Base-by-base conservation (phyloP, 2,113 vertebrate genomes). In the Misgurnus mizolepis region DNA sequence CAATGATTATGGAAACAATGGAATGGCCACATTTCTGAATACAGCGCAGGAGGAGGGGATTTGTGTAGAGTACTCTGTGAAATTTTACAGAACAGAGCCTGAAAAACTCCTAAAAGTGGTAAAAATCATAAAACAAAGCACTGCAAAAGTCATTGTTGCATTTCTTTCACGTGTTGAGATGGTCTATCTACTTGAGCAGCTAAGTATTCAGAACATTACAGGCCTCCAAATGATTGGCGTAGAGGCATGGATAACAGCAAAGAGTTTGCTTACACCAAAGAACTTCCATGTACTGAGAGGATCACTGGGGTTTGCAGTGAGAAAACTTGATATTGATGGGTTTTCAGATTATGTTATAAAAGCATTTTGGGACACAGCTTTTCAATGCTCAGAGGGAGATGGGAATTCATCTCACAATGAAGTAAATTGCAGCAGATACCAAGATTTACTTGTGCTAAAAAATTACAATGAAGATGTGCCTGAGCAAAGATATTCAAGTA, bases 1-100 rank as follows among this genome's bases (percentile, higher is more conserved):
- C 83, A 92, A 87, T 61, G 91, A 92, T 50, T 93, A 93, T 3
- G 92, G 92, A n/a, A 92, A 92, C 85, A 89, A 86, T 1, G 92
- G 92, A 76, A 92, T 93, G 88, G 88, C 91, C 6, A 91, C 90
- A 68, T 93, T 93, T 73, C 84, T 90, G 0, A 53, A 87, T 10
- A 90, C 83, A 4, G 91, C 91, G 4, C 61, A 84, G 61, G 87
- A 91, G 34, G 87, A 89, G 80, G 90, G 91, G 10, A 87, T 93
- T 40, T 93, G 91, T 79, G 87, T 92, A n/a, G 91, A 91, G 62
- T 93, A 91, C 27, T 88, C 71, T 22, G 22, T 22, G 22, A 22
- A 22, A 67, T 91, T 92, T 67, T 78, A 90, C 83, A 69, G 90
- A 41, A 73, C 81, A 47, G 87, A 92, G 12, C 84, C 87, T 6